Percentiles rank a stretch among this genome's conserved stretches.
Evolutionary conservation across 2,113 vertebrate species (phyloP).

Genomic region (Cebidichthys violaceus): DNA sequence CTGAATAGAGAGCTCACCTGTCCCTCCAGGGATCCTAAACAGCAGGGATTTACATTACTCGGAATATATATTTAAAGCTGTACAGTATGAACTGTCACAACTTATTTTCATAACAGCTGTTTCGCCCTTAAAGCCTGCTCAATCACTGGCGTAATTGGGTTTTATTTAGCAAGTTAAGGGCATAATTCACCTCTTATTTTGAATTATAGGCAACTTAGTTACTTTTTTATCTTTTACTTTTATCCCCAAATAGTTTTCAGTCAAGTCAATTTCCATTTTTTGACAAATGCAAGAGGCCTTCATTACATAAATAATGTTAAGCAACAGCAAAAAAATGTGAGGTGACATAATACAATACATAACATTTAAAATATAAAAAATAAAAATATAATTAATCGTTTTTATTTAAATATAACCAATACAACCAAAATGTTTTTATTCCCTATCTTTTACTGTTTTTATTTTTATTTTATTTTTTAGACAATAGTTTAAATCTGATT

Average conservation of each 20-base stretch:
- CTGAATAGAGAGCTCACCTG: neutral
- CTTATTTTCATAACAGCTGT: neutral
- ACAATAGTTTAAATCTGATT: neutral
- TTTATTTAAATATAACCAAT: neutral
- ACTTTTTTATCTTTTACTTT: neutral
- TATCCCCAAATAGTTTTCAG: neutral
- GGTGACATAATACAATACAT: neutral
- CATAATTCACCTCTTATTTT: neutral
- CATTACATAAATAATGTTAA: neutral
- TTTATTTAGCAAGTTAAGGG: neutral
- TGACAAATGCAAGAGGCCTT: neutral
- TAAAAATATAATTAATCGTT: neutral
- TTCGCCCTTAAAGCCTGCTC: neutral
- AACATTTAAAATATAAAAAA: neutral
- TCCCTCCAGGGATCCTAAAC: neutral
- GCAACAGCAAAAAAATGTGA: neutral
- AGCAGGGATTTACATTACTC: neutral
- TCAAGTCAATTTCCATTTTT: neutral
- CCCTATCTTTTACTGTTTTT: neutral
- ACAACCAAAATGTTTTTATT: neutral
- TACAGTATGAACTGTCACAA: neutral
- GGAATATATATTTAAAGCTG: neutral
- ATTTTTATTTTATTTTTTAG: neutral
- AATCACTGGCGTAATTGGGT: neutral
- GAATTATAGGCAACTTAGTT: neutral